Evolutionary conservation across 2,797 vertebrate species (phyloP), one percentile per base, ranked within the genome.

Genomic region (Enteromius treurensis): DNA sequence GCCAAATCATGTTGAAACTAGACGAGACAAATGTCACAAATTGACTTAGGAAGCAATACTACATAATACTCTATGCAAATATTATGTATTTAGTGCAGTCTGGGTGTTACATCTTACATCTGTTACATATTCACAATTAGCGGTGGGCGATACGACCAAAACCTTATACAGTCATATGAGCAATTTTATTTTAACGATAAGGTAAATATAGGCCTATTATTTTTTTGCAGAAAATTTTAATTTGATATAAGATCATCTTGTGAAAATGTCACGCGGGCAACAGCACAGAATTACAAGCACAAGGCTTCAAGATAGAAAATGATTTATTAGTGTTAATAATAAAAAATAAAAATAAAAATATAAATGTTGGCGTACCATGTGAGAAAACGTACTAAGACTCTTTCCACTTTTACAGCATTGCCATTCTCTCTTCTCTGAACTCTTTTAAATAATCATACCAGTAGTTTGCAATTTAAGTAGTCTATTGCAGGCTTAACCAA

Each of bases 1-100:
- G 51, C 29, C 19, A 64, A 70, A 67, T 53, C 73, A 81, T 45
- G 32, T 64, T 34, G 67, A 74, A 78, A 78, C 74, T 8, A 74
- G 17, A 45, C 40, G n/a, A 13, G 58, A 82, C 19, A 1, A 2
- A 26, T 26, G 29, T 40, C 26, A 58, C 1, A 0, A 45, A 32
- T 0, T 68, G 34, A 55, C 21, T 62, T n/a, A 65, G 32, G 21
- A n/a, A 78, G 19, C 29, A 49, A 70, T 40, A 55, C 51, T 23
- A 69, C 45, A n/a, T 14, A 58, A 42, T 21, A n/a, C n/a, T n/a
- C 29, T 13, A 19, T 55, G 34, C 8, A 64, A 47, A 40, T 80
- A 69, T n/a, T 15, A 67, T 5, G 34, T 1, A 58, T 60, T 15
- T 1, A 37, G 11, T 17, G 2, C 19, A 5, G 47, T 34, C 29